Base-by-base conservation (phyloP, 1,140 invertebrate species). In the Druon quercuslanigerum region DNA sequence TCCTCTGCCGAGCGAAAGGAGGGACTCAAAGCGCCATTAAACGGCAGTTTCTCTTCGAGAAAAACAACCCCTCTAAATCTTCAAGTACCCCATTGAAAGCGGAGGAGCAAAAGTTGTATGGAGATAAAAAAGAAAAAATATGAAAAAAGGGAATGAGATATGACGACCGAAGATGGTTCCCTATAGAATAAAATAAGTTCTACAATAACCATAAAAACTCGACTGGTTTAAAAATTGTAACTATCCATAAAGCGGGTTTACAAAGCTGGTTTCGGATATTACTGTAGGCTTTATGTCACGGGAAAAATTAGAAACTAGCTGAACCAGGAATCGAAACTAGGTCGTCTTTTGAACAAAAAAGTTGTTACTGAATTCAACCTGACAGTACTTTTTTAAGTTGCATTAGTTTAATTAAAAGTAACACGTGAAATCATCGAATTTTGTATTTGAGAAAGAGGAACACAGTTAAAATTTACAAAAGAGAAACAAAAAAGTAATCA, bases 51-150 rank as follows among this genome's bases (percentile, higher is more conserved):
- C 74, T 81, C 79, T 60, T 76, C 78, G 75, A 78, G 73, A 77
- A 78, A n/a, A 83, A 79, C 82, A 83, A 81, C 77, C 82, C 78
- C 79, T 79, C 79, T 83, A 81, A 81, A 83, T 81, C 79, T 77
- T 75, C 60, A 78, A 83, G 79, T 81, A 73, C 74, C 70, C 73
- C 76, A 76, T 76, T 77, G 78, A 74, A 51, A 76, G 60, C 66
- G 60, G 16, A 50, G 74, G 46, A 72, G 72, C 76, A 78, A 77
- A 81, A 72, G 81, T 79, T 81, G 81, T 77, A 83, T 81, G 75
- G 78, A 76, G 57, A 74, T 79, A 78, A 73, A 79, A 52, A 66
- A 40, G 54, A 70, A 75, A 79, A 46, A 56, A 16, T 56, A 76
- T 25, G n/a, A 71, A 60, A 50, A 70, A 79, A 79, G 1, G 40